A percentile compares a stretch with the other conserved stretches of the same genome.
Evolutionary conservation across 2,113 vertebrate genomes (phyloP).

Genomic region (Potamarius usumacintae): DNA sequence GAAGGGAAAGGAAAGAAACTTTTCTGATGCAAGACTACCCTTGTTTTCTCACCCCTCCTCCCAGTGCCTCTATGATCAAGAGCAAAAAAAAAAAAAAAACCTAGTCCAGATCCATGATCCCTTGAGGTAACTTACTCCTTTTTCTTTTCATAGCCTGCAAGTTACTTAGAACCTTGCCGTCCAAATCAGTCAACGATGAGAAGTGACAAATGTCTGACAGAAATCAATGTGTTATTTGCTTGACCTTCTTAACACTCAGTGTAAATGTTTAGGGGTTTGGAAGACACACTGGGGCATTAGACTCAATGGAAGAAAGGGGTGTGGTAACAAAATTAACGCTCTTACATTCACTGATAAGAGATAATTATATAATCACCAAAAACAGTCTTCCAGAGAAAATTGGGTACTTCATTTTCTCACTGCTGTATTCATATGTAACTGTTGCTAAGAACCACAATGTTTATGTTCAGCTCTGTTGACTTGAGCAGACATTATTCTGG

Average conservation of each 20-base stretch:
- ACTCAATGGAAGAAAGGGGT: background rate
- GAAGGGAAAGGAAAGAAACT: slow-evolving; percentile 12
- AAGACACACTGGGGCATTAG: background rate
- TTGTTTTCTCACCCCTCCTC: slow-evolving; percentile 31
- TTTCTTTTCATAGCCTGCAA: background rate
- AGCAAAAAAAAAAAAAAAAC: slow-evolving; percentile 16
- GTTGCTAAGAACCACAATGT: background rate
- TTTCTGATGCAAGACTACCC: slow-evolving; percentile 38
- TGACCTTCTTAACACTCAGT: slow-evolving; percentile 43
- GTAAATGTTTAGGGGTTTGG: slow-evolving; percentile 23
- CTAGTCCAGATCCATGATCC: slow-evolving; percentile 22
- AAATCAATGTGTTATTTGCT: slow-evolving; percentile 40
- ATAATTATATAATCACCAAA: slow-evolving; percentile 6
- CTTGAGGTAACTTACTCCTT: slow-evolving; percentile 20
- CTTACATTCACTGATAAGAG: slow-evolving; percentile 30
- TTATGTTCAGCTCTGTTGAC: slow-evolving; percentile 20
- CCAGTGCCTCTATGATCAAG: slow-evolving; percentile 31
- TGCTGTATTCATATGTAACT: background rate
- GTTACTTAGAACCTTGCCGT: slow-evolving; percentile 8
- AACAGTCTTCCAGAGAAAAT: background rate
- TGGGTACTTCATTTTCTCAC: background rate
- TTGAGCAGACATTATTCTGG: background rate
- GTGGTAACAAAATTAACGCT: slow-evolving; percentile 35
- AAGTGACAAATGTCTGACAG: background rate
- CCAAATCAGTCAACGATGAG: slow-evolving; percentile 11